Percentiles rank a stretch among this genome's conserved stretches.
phyloP scores from a whole-genome alignment of 2,797 vertebrate species.

The Oryzias dopingdopingensis region DNA sequence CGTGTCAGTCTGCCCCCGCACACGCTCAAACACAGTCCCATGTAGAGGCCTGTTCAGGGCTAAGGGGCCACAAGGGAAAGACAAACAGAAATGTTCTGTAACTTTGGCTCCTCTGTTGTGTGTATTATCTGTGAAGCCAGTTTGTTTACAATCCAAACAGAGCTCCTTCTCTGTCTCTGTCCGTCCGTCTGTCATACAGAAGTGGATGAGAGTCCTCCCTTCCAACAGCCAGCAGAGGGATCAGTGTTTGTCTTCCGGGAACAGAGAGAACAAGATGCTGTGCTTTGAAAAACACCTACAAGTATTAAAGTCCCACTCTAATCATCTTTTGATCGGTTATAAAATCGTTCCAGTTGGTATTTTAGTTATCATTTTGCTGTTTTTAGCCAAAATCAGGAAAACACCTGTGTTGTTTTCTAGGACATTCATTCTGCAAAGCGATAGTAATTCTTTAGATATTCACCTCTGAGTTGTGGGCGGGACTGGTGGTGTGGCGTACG shows the following conservation, averaged over 20 bases:
- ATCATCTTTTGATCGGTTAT: too few species aligned
- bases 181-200: constrained; percentile 21
- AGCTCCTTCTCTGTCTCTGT: constrained; percentile 15
- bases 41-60: constrained; percentile 30
- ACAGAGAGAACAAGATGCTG: constrained; percentile 6
- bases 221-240: constrained; percentile 4
- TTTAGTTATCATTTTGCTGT: too few species aligned
- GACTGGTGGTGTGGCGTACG: too few species aligned
- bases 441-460: too few species aligned
- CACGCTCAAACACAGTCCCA: constrained; percentile 7
- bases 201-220: constrained; percentile 12
- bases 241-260: constrained; percentile 6
- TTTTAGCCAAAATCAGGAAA: too few species aligned
- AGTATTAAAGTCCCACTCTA: too few species aligned
- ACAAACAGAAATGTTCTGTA: constrained; percentile 57
- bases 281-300: too few species aligned
- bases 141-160: constrained; percentile 62
- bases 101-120: constrained; percentile 37
- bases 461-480: too few species aligned
- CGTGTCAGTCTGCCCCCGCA: constrained; percentile 1
- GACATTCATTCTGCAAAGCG: too few species aligned
- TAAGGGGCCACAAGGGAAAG: constrained; percentile 18
- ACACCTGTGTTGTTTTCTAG: too few species aligned
- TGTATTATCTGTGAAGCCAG: constrained; percentile 45
- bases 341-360: too few species aligned